Evolutionary conservation across 2,888 invertebrate species (phyloP), one percentile per base, ranked within the genome.

Genomic region (Caradrina kadenii): DNA sequence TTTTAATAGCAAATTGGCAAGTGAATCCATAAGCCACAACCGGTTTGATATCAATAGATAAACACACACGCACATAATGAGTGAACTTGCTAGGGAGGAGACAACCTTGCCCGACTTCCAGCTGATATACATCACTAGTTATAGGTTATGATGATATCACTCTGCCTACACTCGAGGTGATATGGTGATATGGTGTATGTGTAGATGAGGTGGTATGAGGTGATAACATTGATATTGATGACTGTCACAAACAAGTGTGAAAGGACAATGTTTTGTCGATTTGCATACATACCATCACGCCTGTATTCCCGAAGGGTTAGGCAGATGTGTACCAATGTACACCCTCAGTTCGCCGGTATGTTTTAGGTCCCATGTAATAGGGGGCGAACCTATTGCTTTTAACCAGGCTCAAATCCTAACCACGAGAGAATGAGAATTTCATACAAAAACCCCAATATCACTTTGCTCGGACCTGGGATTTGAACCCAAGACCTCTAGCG

Each of bases 21-120:
- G 73, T 58, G 61, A 73, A 75, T 56, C 69, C 31, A 60, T 75
- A 49, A 67, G 77, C 17, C 17, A 26, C 42, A 74, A 83, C 83
- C 69, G 72, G 83, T 83, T 83, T 68, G 39, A 42, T 64, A 80
- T 69, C 77, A 76, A 78, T 73, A 74, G 78, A 65, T 31, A 62
- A 66, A 79, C 76, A 78, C 66, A 82, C 69, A 79, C 66, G 65
- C 64, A 69, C 50, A 69, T 82, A 82, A 68, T 75, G 75, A 77
- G 74, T 85, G 86, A 84, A 84, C 86, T 86, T 86, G 85, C 77
- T 80, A 76, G 88, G 91, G 91, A 90, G 91, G 90, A 88, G 91
- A 83, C 88, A 89, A 76, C 93, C 93, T 93, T 92, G 93, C 91
- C 88, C 92, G 90, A 88, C 87, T 87, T 92, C 84, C 85, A 81